Evolutionary conservation across 2,888 invertebrate genomes (phyloP).

Genomic region (Leptothorax acervorum): DNA sequence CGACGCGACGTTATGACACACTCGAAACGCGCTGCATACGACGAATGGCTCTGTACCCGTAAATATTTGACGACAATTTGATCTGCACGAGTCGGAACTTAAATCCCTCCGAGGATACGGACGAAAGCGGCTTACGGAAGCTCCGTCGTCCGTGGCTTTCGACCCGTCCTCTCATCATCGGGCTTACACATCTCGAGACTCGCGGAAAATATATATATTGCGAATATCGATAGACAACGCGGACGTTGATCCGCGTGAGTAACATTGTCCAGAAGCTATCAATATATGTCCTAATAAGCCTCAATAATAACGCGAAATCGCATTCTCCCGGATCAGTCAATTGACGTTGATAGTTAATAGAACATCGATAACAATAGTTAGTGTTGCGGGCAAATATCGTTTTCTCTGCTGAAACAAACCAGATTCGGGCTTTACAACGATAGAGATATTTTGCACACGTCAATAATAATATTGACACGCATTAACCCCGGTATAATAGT

Average conservation of each 20-base stretch:
- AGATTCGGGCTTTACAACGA: constrained; percentile 24
- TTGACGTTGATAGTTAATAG: constrained; percentile 26
- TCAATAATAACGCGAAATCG: constrained; percentile 48
- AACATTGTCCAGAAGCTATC: constrained; percentile 23
- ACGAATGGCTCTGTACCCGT: constrained; percentile 53
- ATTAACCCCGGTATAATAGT: constrained; percentile 19
- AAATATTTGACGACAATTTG: constrained; percentile 67
- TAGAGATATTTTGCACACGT: constrained; percentile 34
- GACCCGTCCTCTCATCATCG: constrained; percentile 45
- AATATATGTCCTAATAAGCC: constrained; percentile 41
- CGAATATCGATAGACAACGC: constrained; percentile 47
- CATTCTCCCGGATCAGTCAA: constrained; percentile 48
- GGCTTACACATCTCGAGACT: constrained; percentile 42
- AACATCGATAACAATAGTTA: constrained; percentile 26
- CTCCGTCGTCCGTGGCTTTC: constrained; percentile 42
- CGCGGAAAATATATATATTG: constrained; percentile 52
- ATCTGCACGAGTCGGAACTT: constrained; percentile 54
- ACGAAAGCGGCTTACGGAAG: constrained; percentile 55
- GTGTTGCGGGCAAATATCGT: constrained; percentile 3
- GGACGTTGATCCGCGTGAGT: constrained; percentile 11
- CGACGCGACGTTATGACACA: constrained; percentile 36
- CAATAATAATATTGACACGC: constrained; percentile 40
- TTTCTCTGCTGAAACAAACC: constrained; percentile 18
- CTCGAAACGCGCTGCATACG: constrained; percentile 11
- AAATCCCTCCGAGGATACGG: constrained; percentile 28